Evolutionary conservation across 2,113 vertebrate species (phyloP), one percentile per base, ranked within the genome.

Genomic region (Campylorhamphus procurvoides): DNA sequence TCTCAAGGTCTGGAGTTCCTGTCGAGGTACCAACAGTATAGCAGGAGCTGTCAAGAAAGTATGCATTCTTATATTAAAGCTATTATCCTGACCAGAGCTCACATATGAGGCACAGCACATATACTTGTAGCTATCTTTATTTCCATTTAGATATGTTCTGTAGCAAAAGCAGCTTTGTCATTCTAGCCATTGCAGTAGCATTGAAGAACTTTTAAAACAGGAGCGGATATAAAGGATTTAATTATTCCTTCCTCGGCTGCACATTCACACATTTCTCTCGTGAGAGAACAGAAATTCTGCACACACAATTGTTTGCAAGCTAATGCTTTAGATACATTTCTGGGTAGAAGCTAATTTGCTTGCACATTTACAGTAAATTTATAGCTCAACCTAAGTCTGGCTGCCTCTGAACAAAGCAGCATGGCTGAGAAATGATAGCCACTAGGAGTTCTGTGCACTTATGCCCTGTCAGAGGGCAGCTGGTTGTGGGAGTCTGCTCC

Each of bases 131-230:
- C 42, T 82, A 73, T 76, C 83, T 94, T 82, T 92, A 77, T 87
- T 90, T 89, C 74, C 71, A 84, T 78, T 92, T 89, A 89, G 42
- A 52, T 59, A 28, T 7, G 12, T 49, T 91, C 74, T 66, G 39
- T 13, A 78, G 63, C 50, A 92, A 91, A 94, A 83, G 44, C 39
- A 87, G 74, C 76, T 94, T 91, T 92, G 50, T 89, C 88, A 67
- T 95, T 96, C 49, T 27, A 85, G 42, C 27, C 63, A 46, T 35
- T 63, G 68, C 67, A 72, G 42, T 15, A 84, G 83, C 52, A 60
- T 0, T 84, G 62, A 64, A 79, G 58, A 90, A 90, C 68, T 75
- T 84, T 49, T 85, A 74, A 84, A 88, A 67, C n/a, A 69, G 68
- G 29, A 88, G 29, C 46, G 92, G 60, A 92, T 19, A 69, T 28